A percentile compares a stretch with the other conserved stretches of the same genome.
Conservation (phyloP, 2,888 invertebrate species). For the Acronicta leporina region DNA sequence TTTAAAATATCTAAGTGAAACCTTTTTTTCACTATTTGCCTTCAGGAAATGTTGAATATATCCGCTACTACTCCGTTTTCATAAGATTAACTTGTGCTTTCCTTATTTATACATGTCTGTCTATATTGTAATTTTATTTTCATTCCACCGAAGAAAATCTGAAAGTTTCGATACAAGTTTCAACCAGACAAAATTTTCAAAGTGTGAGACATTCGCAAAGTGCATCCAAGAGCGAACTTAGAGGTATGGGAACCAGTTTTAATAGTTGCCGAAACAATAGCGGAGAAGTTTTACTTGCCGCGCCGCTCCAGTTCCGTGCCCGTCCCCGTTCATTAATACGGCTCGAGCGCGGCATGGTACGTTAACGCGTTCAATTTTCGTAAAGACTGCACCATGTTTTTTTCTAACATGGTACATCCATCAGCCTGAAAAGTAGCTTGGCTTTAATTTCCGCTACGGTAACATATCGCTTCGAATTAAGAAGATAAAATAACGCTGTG, state of each 20-base stretch:
- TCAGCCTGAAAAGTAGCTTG: slow-evolving; percentile 38
- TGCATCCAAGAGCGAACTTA: slow-evolving; percentile 69
- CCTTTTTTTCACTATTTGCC: slow-evolving; percentile 62
- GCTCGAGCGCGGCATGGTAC: slow-evolving; percentile 54
- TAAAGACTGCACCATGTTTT: slow-evolving; percentile 55
- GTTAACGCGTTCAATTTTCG: slow-evolving; percentile 64
- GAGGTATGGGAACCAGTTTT: slow-evolving; percentile 64
- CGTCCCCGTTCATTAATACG: slow-evolving; percentile 63
- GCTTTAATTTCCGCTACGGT: slow-evolving; percentile 41
- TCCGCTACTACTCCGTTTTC: slow-evolving; percentile 48
- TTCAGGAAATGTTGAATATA: slow-evolving; percentile 57
- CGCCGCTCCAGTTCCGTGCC: slow-evolving; percentile 45
- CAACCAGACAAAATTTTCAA: slow-evolving; percentile 70
- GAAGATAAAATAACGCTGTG: slow-evolving; percentile 44
- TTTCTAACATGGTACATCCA: slow-evolving; percentile 55
- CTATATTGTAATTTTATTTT: slow-evolving; percentile 31
- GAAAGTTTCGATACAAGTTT: slow-evolving; percentile 67
- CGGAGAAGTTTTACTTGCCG: slow-evolving; percentile 69
- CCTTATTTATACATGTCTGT: slow-evolving; percentile 7
- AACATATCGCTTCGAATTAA: slow-evolving; percentile 46
- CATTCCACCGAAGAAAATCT: slow-evolving; percentile 51
- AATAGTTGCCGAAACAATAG: slow-evolving; percentile 75
- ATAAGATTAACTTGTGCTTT: slow-evolving; percentile 37
- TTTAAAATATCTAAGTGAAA: slow-evolving; percentile 75
- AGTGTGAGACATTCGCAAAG: slow-evolving; percentile 73